A percentile compares a stretch with the other conserved stretches of the same genome.
phyloP scores from a whole-genome alignment of 2,888 invertebrate genomes.

The Tineola bisselliella region DNA sequence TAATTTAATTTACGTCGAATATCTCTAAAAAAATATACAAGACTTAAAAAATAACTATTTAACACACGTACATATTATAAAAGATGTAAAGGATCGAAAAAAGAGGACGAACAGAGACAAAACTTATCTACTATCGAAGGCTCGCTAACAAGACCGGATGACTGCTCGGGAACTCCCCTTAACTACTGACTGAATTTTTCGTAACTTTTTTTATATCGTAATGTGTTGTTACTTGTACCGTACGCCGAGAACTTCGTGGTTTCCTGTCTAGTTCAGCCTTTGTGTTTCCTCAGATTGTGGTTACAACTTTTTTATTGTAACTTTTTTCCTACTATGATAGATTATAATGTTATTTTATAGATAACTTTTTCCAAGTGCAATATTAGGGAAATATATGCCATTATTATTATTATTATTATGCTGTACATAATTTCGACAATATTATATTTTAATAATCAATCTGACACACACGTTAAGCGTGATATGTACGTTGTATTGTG shows the following conservation, averaged over 20 bases:
- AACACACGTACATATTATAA: too few relatives aligned
- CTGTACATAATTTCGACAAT: too few relatives aligned
- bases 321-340: background rate
- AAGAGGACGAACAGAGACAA: background rate
- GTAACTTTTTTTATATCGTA: conserved; percentile 7
- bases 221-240: conserved; percentile 2
- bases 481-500: too few relatives aligned
- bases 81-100: too few relatives aligned
- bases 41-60: too few relatives aligned
- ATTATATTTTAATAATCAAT: too few relatives aligned
- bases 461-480: too few relatives aligned
- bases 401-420: too few relatives aligned
- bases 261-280: background rate
- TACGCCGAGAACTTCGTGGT: background rate
- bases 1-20: too few relatives aligned
- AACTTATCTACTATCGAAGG: conserved; percentile 4
- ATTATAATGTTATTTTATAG: background rate
- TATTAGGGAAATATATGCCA: too few relatives aligned
- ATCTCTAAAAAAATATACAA: too few relatives aligned
- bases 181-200: background rate
- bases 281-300: background rate
- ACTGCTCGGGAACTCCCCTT: background rate
- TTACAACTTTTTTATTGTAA: background rate
- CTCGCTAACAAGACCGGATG: conserved; percentile 12
- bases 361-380: too few relatives aligned